Percentiles rank a stretch among this genome's conserved stretches.
Evolutionary conservation across 2,113 vertebrate genomes (phyloP).

Genomic region (Actenoides lindsayi): DNA sequence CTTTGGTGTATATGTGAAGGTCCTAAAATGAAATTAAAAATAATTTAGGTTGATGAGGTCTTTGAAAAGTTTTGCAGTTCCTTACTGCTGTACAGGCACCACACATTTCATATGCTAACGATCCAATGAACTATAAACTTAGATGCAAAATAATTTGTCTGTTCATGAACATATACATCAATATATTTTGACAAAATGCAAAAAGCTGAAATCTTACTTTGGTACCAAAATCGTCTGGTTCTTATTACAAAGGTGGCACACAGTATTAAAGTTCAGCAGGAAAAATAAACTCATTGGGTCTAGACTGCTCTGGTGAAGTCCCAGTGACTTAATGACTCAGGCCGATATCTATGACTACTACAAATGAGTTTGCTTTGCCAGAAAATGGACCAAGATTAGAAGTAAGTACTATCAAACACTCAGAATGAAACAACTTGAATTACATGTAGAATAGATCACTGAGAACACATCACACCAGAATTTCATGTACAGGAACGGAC

Average conservation of each 20-base stretch:
- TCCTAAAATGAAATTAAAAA: background rate
- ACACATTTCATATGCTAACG: background rate
- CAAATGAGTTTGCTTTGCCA: background rate
- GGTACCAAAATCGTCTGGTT: background rate
- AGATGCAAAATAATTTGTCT: background rate
- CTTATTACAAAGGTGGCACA: background rate
- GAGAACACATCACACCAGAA: background rate
- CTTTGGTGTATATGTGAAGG: accelerated
- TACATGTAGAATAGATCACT: background rate
- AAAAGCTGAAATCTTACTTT: background rate
- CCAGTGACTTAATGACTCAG: background rate
- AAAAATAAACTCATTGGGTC: background rate
- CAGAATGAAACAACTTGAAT: background rate
- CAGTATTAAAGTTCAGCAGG: background rate
- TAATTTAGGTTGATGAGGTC: background rate
- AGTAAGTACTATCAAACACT: background rate
- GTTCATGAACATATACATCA: background rate
- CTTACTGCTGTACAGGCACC: background rate
- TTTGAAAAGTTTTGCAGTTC: background rate
- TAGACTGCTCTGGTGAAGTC: background rate
- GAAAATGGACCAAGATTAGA: background rate
- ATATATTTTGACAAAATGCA: background rate
- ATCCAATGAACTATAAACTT: background rate
- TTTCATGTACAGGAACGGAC: background rate
- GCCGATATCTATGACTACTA: background rate